Evolutionary conservation across 2,113 vertebrate genomes (phyloP).

Genomic region (Cyrtonyx montezumae): DNA sequence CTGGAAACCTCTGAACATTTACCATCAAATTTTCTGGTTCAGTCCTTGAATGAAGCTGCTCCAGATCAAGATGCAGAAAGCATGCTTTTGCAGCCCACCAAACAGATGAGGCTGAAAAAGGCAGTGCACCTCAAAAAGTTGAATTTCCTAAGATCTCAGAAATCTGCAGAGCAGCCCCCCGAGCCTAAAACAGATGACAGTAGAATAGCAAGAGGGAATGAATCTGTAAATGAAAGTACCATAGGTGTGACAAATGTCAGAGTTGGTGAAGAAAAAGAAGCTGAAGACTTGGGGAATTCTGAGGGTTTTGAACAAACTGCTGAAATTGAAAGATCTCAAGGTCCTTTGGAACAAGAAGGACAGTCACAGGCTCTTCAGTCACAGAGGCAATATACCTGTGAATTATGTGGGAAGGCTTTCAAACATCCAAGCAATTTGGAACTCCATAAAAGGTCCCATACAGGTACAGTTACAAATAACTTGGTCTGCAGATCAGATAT

Average conservation of each 20-base stretch:
- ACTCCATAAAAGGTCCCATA: conserved; percentile 95
- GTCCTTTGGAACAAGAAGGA: conserved; percentile 41
- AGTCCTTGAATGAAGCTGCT: conserved; percentile 71
- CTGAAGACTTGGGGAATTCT: background rate
- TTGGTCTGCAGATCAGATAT: conserved; percentile 3
- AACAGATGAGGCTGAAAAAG: conserved; percentile 88
- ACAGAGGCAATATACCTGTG: conserved; percentile 88
- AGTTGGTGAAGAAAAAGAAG: conserved; percentile 52
- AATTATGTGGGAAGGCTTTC: conserved; percentile 92
- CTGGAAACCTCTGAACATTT: conserved; percentile 74
- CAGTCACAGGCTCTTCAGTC: conserved; percentile 64
- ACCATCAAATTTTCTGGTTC: conserved; percentile 76
- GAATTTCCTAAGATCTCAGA: conserved; percentile 90
- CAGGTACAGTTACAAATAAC: conserved; percentile 82
- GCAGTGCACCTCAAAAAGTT: conserved; percentile 91
- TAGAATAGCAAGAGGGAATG: background rate
- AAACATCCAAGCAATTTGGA: conserved; percentile 98
- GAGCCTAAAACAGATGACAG: conserved; percentile 19
- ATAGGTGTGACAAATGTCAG: background rate
- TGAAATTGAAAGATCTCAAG: conserved; percentile 51
- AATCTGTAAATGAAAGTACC: conserved; percentile 43
- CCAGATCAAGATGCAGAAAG: conserved; percentile 66
- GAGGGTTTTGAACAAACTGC: conserved; percentile 31
- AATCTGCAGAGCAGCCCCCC: conserved; percentile 76
- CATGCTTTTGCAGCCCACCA: conserved; percentile 62